Evolutionary conservation across 2,113 vertebrate genomes (phyloP).

Genomic region (Malaclemys terrapin): DNA sequence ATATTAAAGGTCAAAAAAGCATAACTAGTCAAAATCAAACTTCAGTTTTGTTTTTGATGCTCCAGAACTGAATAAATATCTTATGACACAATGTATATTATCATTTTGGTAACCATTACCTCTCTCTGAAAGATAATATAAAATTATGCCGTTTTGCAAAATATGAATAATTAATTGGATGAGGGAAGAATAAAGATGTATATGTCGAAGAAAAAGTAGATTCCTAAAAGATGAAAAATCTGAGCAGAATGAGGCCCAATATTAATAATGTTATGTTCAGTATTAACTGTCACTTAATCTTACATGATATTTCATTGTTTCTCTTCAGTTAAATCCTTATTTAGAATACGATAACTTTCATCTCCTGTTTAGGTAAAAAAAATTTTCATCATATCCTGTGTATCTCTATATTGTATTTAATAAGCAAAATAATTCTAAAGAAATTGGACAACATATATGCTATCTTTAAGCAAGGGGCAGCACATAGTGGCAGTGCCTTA

Average conservation of each 20-base stretch:
- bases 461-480: background rate
- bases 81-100: background rate
- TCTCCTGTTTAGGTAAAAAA: background rate
- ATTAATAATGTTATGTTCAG: background rate
- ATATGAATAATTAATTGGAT: slow-evolving; percentile 36
- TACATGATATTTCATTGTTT: background rate
- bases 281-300: background rate
- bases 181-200: background rate
- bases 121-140: background rate
- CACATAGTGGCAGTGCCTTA: background rate
- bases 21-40: background rate
- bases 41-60: background rate
- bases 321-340: background rate
- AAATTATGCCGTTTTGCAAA: background rate
- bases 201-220: background rate
- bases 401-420: background rate
- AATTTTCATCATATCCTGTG: background rate
- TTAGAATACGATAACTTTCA: background rate
- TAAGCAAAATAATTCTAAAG: background rate
- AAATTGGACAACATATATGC: background rate
- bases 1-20: slow-evolving; percentile 18
- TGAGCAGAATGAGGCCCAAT: background rate
- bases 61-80: background rate
- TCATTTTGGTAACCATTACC: background rate
- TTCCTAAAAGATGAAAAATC: background rate